A percentile compares a stretch with the other conserved stretches of the same genome.
phyloP scores from a whole-genome alignment of 2,888 invertebrate genomes.

The Lycia hirtaria region DNA sequence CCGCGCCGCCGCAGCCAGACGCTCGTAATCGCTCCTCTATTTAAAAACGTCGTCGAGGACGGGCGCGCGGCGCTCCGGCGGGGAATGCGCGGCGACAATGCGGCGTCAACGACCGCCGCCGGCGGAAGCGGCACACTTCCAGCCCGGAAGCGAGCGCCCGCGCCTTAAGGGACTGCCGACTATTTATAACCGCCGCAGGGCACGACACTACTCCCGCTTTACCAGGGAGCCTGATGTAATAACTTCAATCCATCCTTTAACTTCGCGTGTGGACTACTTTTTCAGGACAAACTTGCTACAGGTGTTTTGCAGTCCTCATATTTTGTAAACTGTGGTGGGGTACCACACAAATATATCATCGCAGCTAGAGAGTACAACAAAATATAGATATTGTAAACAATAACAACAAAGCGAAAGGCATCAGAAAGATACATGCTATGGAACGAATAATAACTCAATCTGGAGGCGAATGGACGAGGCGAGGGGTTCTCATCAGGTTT shows the following conservation, averaged over 20 bases:
- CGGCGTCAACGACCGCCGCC: conserved; percentile 82
- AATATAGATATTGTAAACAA: conserved; percentile 14
- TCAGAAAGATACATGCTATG: conserved; percentile 8
- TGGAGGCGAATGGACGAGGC: conserved; percentile 40
- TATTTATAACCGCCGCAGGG: conserved; percentile 76
- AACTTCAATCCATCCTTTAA: conserved; percentile 58
- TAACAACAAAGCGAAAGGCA: conserved; percentile 11
- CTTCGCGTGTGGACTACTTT: conserved; percentile 29
- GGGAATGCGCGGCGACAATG: conserved; percentile 80
- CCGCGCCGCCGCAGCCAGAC: conserved; percentile 68
- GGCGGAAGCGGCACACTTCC: conserved; percentile 84
- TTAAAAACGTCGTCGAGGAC: conserved; percentile 80
- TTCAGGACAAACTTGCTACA: not conserved
- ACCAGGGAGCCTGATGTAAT: conserved; percentile 68
- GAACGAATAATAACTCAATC: conserved; percentile 50
- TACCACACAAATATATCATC: not conserved
- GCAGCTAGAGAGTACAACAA: not conserved
- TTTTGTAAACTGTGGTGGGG: not conserved
- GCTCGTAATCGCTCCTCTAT: conserved; percentile 82
- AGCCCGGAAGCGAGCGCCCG: conserved; percentile 83
- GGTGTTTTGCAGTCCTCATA: not conserved
- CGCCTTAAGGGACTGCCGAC: conserved; percentile 80
- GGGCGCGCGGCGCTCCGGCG: conserved; percentile 51
- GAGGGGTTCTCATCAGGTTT: conserved; percentile 57
- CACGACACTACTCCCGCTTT: conserved; percentile 36